Base-by-base conservation (phyloP, 2,113 vertebrate genomes). In the Nansenia antarctica region DNA sequence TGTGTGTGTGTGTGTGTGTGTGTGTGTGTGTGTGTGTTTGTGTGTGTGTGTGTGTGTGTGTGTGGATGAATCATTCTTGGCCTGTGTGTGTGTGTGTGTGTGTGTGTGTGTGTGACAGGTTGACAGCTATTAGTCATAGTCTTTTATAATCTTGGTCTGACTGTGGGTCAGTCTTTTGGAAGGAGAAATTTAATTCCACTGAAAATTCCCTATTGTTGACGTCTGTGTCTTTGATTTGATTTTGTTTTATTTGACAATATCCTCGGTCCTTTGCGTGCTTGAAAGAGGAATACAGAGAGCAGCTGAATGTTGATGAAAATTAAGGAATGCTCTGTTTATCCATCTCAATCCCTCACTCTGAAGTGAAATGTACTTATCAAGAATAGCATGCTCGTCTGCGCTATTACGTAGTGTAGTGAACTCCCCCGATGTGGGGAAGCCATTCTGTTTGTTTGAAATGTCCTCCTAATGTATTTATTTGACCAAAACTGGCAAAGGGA, bases 271-370 rank as follows among this genome's bases (percentile, higher is more conserved):
- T n/a, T n/a, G n/a, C n/a, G 69, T 82, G 71, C 6, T 35, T 81
- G 83, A 75, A 82, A 78, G 85, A 85, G 84, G 79, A 84, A 87
- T 76, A 62, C 69, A 85, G 74, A 84, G 86, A 89, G 87, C 81
- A 83, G 79, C 86, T 90, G 90, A 88, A 88, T 81, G 86, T 87
- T 86, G 88, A 92, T 90, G 84, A 87, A 90, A 90, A 82, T 86
- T 82, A 88, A 84, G 87, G 87, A 91, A 90, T 92, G 90, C 85
- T 88, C 86, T 91, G 91, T 92, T 91, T 90, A 91, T 83, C 76
- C 76, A 81, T 87, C 88, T 81, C 81, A 85, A 86, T 88, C 88
- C 83, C 78, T 87, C 86, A 82, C 74, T 81, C 85, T 88, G 74
- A 83, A 86, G 78, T 79, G 79, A 65, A 84, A 85, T 77, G 82